phyloP scores from a whole-genome alignment of 1,140 invertebrate genomes.

The Cecropterus lyciades region DNA sequence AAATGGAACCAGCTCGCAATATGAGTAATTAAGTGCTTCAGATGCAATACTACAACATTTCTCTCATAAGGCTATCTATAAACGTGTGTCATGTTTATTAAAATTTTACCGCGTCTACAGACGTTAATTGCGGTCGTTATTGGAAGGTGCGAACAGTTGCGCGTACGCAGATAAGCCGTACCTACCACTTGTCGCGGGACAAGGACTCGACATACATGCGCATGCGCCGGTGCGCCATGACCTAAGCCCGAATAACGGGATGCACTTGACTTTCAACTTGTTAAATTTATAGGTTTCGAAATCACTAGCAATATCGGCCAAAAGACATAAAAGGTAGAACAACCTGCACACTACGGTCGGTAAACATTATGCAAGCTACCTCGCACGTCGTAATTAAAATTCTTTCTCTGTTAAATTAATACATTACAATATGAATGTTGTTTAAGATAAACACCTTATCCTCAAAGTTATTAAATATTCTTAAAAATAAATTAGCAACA shows the following conservation, averaged over 20 bases:
- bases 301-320: constrained; percentile 16
- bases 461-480: too few species aligned
- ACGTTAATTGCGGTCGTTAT: constrained; percentile 16
- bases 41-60: background rate
- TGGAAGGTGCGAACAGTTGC: constrained; percentile 16
- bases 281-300: constrained; percentile 29
- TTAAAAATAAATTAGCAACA: too few species aligned
- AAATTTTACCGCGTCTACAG: constrained; percentile 11
- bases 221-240: constrained; percentile 48
- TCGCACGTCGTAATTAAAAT: background rate
- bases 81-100: constrained; percentile 11
- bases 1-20: too few species aligned
- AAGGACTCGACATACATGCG: constrained; percentile 50
- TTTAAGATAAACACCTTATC: too few species aligned
- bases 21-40: background rate
- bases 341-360: too few species aligned
- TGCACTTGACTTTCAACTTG: constrained; percentile 47
- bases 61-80: constrained; percentile 9
- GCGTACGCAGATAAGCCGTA: constrained; percentile 24
- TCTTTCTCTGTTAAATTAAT: too few species aligned
- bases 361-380: background rate
- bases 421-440: too few species aligned
- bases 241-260: constrained; percentile 56
- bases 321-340: constrained; percentile 8
- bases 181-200: constrained; percentile 8